Evolutionary conservation across 2,113 vertebrate genomes (phyloP).

Genomic region (Isurus oxyrinchus): DNA sequence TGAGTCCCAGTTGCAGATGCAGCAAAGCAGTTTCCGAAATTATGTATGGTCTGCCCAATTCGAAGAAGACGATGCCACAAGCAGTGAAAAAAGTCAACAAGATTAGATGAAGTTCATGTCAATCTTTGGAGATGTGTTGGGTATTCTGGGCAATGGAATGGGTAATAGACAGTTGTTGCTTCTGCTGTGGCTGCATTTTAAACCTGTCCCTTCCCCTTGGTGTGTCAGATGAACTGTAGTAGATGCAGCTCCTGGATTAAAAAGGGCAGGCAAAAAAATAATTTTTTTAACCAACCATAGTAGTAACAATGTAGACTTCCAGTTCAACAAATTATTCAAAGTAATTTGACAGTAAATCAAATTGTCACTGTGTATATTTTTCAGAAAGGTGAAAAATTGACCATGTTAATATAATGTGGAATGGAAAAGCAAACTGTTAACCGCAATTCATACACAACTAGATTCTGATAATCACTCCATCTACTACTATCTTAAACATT

Average conservation of each 20-base stretch:
- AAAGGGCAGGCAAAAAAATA: background rate
- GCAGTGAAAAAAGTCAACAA: background rate
- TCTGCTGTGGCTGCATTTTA: background rate
- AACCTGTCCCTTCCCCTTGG: background rate
- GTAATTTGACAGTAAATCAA: background rate
- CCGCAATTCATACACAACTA: background rate
- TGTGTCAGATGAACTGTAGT: background rate
- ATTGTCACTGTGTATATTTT: background rate
- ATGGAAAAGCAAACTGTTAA: background rate
- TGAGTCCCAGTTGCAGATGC: background rate
- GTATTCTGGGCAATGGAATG: background rate
- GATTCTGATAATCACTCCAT: background rate
- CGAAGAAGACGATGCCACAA: background rate
- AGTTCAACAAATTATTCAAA: background rate
- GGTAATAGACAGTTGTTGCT: background rate
- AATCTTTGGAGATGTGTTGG: background rate
- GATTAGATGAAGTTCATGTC: background rate
- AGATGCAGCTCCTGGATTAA: background rate
- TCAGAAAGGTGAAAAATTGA: background rate
- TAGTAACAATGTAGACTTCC: background rate
- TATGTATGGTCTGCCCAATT: background rate
- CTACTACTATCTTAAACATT: background rate
- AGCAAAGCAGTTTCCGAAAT: background rate
- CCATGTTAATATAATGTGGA: background rate
- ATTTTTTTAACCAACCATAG: background rate